A percentile compares a stretch with the other conserved stretches of the same genome.
Conservation (phyloP, 2,113 vertebrate species). For the Nasalis larvatus region DNA sequence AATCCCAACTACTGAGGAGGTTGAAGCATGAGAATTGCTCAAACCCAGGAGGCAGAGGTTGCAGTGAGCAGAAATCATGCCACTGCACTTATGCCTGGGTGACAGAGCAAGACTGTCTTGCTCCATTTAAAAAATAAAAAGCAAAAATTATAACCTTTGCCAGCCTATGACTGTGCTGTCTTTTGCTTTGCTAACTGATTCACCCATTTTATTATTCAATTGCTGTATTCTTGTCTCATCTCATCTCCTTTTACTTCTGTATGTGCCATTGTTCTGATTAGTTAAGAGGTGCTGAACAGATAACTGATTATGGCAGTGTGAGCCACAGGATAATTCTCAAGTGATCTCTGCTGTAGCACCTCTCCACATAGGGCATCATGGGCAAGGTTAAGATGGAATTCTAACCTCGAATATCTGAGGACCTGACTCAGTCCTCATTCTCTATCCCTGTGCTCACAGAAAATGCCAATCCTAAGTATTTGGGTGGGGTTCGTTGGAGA, state of each 20-base stretch:
- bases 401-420: not conserved
- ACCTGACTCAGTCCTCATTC: not conserved
- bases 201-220: not conserved
- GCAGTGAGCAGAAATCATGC: too few relatives aligned
- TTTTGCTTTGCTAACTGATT: not conserved
- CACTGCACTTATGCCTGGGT: too few relatives aligned
- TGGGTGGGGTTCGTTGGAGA: not conserved
- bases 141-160: not conserved
- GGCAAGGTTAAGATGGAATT: not conserved
- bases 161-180: accelerated
- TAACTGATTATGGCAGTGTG: not conserved
- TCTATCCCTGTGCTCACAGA: not conserved
- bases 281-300: not conserved
- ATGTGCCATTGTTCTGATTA: not conserved
- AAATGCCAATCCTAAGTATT: not conserved
- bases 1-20: too few relatives aligned
- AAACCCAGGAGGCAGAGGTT: too few relatives aligned
- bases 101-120: too few relatives aligned
- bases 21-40: too few relatives aligned
- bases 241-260: not conserved
- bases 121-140: not conserved
- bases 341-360: not conserved
- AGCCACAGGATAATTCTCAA: not conserved
- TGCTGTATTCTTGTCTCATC: not conserved
- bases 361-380: not conserved